Evolutionary conservation across 1,140 invertebrate genomes (phyloP), one percentile per base, ranked within the genome.

Genomic region (Phthorimaea operculella): DNA sequence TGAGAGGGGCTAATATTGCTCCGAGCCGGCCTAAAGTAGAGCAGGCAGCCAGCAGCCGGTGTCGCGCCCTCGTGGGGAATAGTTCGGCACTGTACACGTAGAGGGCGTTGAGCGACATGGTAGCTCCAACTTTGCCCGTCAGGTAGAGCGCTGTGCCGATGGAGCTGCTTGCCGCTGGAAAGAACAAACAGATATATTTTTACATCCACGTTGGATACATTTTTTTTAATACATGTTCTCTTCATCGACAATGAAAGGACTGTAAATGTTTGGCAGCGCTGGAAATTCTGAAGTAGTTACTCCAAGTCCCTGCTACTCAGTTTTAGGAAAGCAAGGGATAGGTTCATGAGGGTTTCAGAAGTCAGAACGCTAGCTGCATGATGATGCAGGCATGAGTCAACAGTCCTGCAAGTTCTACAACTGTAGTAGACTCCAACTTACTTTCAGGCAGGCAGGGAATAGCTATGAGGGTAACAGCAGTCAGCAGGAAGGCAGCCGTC

Each of bases 81-180:
- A 82, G 65, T 65, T 82, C 79, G 0, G 79, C 76, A n/a, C 75
- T 82, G 64, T 82, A 82, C 62, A 82, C 75, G 68, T 82, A 82
- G 52, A 82, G 76, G 15, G 73, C 75, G 70, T 79, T 79, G 67
- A 82, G 66, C 17, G 79, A 62, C 79, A 79, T 79, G 4, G 79
- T 79, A 14, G 72, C 79, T 28, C 79, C 79, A 63, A 74, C 60
- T 69, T 82, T 78, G 51, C 76, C 79, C n/a, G 50, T 17, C 57
- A 79, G 64, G 67, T 75, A 82, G 58, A 82, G 66, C 52, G 62
- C 72, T 44, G 68, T 76, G 59, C 69, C 66, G 39, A 54, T 17
- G 11, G 44, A 15, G 44, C 44, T 17, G 44, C 44, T 47, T 17
- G 16, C 14, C 44, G 44, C 44, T 47, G 36, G n/a, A 47, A 47